Conservation (phyloP, 2,797 vertebrate genomes). For the Helostoma temminkii region DNA sequence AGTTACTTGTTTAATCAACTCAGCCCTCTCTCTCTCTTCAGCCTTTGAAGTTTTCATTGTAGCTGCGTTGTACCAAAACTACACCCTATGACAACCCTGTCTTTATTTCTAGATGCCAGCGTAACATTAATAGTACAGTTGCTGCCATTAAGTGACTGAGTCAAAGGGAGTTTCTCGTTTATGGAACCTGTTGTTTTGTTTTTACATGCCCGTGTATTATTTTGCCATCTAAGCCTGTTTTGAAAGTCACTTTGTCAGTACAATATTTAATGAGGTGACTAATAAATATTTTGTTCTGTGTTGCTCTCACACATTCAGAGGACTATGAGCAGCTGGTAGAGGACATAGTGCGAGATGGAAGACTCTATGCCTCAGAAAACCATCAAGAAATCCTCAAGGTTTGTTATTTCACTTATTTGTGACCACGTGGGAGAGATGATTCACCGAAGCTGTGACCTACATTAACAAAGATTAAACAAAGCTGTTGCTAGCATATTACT, state of each 20-base stretch:
- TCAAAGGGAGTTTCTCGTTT: slow-evolving; percentile 6
- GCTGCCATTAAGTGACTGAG: background rate
- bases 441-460: slow-evolving; percentile 8
- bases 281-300: background rate
- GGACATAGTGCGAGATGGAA: slow-evolving; percentile 96
- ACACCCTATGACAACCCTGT: too few relatives aligned
- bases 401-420: slow-evolving; percentile 32
- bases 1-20: too few relatives aligned
- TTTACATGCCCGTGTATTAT: background rate
- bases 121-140: too few relatives aligned
- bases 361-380: slow-evolving; percentile 97
- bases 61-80: too few relatives aligned
- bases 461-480: slow-evolving; percentile 8
- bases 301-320: slow-evolving; percentile 82
- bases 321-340: slow-evolving; percentile 98
- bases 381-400: slow-evolving; percentile 99
- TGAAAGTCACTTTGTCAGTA: background rate
- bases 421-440: background rate
- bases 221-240: slow-evolving; percentile 3
- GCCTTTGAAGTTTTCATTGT: too few relatives aligned
- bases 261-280: background rate
- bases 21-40: too few relatives aligned
- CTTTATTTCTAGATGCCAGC: too few relatives aligned
- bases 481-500: background rate
- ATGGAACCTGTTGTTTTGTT: background rate